phyloP scores from a whole-genome alignment of 1,140 invertebrate genomes.

The Oncopodura yosiiana region DNA sequence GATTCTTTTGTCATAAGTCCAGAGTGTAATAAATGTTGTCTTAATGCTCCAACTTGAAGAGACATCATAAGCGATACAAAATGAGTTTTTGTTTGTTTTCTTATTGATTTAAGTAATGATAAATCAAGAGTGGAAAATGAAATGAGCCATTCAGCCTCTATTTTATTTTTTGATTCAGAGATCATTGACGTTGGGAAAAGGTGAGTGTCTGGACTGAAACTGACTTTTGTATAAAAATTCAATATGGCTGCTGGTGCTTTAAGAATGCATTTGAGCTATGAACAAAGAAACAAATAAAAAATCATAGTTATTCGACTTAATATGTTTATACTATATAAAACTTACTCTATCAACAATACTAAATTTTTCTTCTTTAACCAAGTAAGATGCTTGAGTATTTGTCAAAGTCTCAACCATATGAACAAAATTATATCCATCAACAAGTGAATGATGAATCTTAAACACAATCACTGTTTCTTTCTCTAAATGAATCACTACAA shows the following conservation, averaged over 20 bases:
- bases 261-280: slow-evolving; percentile 2
- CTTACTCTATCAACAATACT: neutral
- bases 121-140: slow-evolving; percentile 17
- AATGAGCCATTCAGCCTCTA: slow-evolving; percentile 9
- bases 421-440: slow-evolving; percentile 19
- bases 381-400: slow-evolving; percentile 7
- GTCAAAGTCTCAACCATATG: slow-evolving; percentile 16
- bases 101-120: slow-evolving; percentile 1
- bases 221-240: neutral
- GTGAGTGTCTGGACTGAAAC: slow-evolving; percentile 4
- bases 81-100: slow-evolving; percentile 16
- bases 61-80: slow-evolving; percentile 18
- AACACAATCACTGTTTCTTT: slow-evolving; percentile 10
- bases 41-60: slow-evolving; percentile 8
- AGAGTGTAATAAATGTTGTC: slow-evolving; percentile 4
- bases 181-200: neutral
- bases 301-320: too few species aligned
- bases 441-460: slow-evolving; percentile 13
- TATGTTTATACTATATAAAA: too few species aligned
- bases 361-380: slow-evolving; percentile 1
- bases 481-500: slow-evolving; percentile 6
- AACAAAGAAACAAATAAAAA: too few species aligned
- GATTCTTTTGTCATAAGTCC: neutral
- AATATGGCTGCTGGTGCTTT: slow-evolving; percentile 7
- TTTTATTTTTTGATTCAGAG: neutral